Base-by-base conservation (phyloP, 2,888 invertebrate species). In the Lasioglossum zephyrum region DNA sequence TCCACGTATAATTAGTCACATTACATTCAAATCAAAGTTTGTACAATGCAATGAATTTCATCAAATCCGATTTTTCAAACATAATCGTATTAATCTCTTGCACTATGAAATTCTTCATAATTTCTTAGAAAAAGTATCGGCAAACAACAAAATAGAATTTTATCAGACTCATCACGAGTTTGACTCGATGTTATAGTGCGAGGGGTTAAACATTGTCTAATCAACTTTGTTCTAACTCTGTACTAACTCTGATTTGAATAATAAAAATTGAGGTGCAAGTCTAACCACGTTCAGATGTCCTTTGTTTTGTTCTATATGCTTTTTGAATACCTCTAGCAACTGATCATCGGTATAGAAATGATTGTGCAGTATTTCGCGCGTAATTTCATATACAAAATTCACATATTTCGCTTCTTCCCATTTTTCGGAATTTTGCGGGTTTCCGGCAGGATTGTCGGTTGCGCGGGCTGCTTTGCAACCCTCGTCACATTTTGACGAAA, bases 301-400 rank as follows among this genome's bases (percentile, higher is more conserved):
- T 85, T 94, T 95, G 91, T 96, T 96, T 53, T 95, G 95, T 87
- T 95, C 94, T 1, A 96, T 92, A 90, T 96, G 96, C 79, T 95
- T 95, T 73, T 95, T 94, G 86, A 96, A 96, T 4, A 96, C 95
- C 77, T 93, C 93, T 87, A 95, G 95, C 82, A 96, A 95, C 86
- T 96, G 96, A 75, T 95, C 94, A 89, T 96, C 96, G 1, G 95
- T 95, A 88, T 96, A 96, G 41, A 96, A 93, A 79, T 96, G 96
- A 91, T 95, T 95, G 57, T 94, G 92, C 73, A 96, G 95, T 84
- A 96, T 96, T 89, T 96, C 96, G 90, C 96, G 96, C 0, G 96
- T 96, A 60, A 96, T 96, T 39, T 95, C 95, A 74, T 95, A 95
- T 2, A 95, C 90, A 85, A 96, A 96, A 82, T 95, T 94, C 0